These are phyloP conservation scores for Amphilophus citrinellus DNA, from an alignment of 2,113 vertebrate species.

Conservation along the genomic window DNA sequence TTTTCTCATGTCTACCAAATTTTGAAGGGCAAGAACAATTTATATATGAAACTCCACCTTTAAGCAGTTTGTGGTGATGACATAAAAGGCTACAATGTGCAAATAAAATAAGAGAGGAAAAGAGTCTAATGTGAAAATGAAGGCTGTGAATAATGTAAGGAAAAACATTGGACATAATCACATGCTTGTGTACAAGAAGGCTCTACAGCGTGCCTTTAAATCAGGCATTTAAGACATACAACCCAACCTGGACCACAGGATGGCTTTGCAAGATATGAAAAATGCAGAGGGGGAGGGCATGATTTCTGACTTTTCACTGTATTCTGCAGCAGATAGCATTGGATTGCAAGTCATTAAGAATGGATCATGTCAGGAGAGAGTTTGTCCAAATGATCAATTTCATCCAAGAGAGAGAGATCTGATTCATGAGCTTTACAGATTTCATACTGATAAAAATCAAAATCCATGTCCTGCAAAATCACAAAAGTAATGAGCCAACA, in stretches of 20 bases:
- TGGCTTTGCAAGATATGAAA: not conserved
- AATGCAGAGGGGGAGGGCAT: fast-evolving
- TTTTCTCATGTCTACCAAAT: not conserved
- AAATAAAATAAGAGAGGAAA: not conserved
- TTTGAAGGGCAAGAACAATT: not conserved
- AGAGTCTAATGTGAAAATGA: not conserved
- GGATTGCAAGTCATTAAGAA: not conserved
- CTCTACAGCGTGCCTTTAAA: not conserved
- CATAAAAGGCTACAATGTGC: not conserved
- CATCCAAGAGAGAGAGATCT: not conserved
- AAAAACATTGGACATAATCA: too few species aligned
- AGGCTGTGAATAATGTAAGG: not conserved
- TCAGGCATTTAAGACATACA: fast-evolving
- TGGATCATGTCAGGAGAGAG: too few species aligned
- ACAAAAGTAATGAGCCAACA: not conserved
- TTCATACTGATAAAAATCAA: not conserved
- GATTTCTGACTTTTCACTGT: not conserved
- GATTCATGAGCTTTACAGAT: not conserved
- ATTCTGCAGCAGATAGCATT: not conserved
- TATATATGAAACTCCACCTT: not conserved
- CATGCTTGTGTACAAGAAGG: too few species aligned
- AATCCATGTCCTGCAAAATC: not conserved
- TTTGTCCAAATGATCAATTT: not conserved
- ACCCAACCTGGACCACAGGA: not conserved
- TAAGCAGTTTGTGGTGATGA: not conserved